Evolutionary conservation across 2,797 vertebrate species (phyloP), one percentile per base, ranked within the genome.

Genomic region (Phaenicophaeus curvirostris): DNA sequence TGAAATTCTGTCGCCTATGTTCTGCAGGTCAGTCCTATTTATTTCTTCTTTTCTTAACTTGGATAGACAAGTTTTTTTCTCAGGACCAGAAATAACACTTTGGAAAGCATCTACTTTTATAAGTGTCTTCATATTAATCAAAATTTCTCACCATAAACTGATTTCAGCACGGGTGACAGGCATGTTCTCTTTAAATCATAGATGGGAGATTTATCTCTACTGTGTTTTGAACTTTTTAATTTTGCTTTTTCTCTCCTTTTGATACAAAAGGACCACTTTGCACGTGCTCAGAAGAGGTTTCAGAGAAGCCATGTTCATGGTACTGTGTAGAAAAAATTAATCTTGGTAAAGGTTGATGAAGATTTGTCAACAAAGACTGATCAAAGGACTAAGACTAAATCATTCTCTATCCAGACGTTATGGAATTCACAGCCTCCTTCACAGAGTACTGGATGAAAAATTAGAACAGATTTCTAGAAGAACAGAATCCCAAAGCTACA

Each of bases 401-500:
- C 39, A 62, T 89, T 46, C 59, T 81, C 33, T 89, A 87, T 54
- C 46, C 62, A 85, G 77, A 85, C 3, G 2, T 44, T 55, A 15
- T 14, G 59, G 90, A 94, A 78, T 88, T 68, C 61, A 73, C 62
- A 85, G 85, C 85, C 50, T 81, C 48, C 55, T 88, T 90, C 78
- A 91, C 6, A 87, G 89, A 93, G 51, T n/a, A 84, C 10, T 50
- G 44, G 25, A 41, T 84, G 65, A 86, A 73, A 95, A 96, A 94
- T 92, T 92, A 74, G 88, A 95, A 54, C 35, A 20, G 28, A 65
- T 96, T 86, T 96, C 91, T 95, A 72, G 62, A 95, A 85, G 81
- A 96, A 87, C 44, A 57, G 58, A 94, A 79, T 71, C 93, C n/a
- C 91, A 95, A 94, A 96, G 54, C 27, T 81, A 87, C 50, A 96